Evolutionary conservation across 2,113 vertebrate species (phyloP).

Genomic region (Emydocephalus ijimae): DNA sequence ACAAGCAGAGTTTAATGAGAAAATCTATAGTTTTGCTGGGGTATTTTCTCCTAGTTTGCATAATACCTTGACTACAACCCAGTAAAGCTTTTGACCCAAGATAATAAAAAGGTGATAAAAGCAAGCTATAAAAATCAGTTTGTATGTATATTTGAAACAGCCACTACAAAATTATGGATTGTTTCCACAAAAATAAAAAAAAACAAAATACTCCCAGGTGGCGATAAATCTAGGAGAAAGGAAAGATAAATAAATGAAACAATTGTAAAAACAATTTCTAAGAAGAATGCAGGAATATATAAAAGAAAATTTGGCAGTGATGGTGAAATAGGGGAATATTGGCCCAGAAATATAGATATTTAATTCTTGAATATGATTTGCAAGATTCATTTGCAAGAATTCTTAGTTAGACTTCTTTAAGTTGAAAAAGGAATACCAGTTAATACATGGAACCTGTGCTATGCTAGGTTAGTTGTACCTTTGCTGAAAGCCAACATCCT

Average conservation of each 20-base stretch:
- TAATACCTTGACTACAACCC: slow-evolving; percentile 81
- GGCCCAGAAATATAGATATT: not conserved
- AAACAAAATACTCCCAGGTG: slow-evolving; percentile 25
- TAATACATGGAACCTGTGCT: not conserved
- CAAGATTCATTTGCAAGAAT: not conserved
- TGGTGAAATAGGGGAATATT: not conserved
- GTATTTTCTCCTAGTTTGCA: slow-evolving; percentile 82
- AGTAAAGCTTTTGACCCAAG: slow-evolving; percentile 79
- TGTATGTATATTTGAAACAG: slow-evolving; percentile 57
- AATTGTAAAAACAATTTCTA: slow-evolving; percentile 18
- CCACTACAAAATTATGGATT: slow-evolving; percentile 58
- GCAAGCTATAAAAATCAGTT: slow-evolving; percentile 70
- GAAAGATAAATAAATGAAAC: not conserved
- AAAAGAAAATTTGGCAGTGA: not conserved
- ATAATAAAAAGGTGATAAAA: slow-evolving; percentile 82
- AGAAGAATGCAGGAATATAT: not conserved
- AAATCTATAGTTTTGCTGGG: slow-evolving; percentile 82
- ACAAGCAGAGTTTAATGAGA: slow-evolving; percentile 82
- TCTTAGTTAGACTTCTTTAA: not conserved
- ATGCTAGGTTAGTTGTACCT: not conserved
- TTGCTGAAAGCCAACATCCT: not conserved
- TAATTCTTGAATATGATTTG: not conserved
- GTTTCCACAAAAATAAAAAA: slow-evolving; percentile 59
- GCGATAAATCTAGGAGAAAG: not conserved
- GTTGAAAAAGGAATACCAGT: not conserved